These are phyloP conservation scores for Bombus pascuorum DNA, from an alignment of 1,140 invertebrate species.

Conservation along the genomic window DNA sequence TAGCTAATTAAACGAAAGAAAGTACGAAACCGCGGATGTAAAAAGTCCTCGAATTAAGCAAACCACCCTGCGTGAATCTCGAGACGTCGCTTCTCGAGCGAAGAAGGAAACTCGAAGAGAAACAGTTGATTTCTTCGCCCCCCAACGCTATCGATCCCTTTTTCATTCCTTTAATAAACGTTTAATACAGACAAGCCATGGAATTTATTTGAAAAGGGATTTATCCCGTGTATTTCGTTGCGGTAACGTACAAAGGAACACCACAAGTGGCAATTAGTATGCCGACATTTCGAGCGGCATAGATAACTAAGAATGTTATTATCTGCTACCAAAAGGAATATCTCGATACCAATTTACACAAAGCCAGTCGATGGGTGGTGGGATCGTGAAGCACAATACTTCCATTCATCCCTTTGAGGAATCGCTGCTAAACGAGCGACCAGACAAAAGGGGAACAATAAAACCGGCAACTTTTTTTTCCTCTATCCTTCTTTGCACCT, in stretches of 20 bases:
- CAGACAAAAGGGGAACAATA: constrained; percentile 38
- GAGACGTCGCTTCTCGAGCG: neutral
- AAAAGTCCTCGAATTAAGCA: neutral
- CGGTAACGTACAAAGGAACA: constrained; percentile 20
- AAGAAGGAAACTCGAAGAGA: neutral
- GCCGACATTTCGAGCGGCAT: constrained; percentile 34
- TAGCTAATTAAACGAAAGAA: neutral
- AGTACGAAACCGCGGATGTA: neutral
- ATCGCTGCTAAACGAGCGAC: constrained; percentile 41
- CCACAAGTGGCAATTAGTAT: constrained; percentile 61
- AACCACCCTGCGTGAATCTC: neutral
- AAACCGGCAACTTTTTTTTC: constrained; percentile 1
- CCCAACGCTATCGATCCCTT: neutral
- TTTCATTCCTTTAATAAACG: constrained; percentile 19
- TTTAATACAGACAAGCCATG: neutral
- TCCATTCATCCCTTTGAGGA: constrained; percentile 49
- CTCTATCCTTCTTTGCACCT: neutral
- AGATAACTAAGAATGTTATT: constrained; percentile 57
- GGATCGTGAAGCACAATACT: constrained; percentile 24
- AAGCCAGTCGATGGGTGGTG: neutral
- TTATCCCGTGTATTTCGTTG: neutral
- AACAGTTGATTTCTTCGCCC: neutral
- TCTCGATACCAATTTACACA: constrained; percentile 51
- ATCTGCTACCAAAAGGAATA: constrained; percentile 46
- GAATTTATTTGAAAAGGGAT: constrained; percentile 22